These are phyloP conservation scores for Tetranychus cinnabarinus DNA, from an alignment of 1,140 invertebrate species.

Conservation along the genomic window DNA sequence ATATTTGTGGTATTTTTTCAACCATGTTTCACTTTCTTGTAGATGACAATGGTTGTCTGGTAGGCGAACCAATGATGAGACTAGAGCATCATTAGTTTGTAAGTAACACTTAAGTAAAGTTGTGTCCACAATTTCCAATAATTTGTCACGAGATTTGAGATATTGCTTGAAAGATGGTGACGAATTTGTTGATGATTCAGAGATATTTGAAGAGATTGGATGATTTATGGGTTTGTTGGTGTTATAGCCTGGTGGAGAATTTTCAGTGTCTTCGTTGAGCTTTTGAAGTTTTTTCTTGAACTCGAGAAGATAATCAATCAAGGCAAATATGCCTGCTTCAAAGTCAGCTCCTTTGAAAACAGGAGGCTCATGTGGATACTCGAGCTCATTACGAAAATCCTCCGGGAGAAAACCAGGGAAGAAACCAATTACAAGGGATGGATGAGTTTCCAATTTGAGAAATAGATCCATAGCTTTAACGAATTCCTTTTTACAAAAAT, in stretches of 20 bases:
- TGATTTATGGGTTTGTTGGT: neutral
- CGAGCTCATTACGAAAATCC: slow-evolving; percentile 27
- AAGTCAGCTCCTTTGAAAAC: slow-evolving; percentile 55
- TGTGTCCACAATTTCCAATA: slow-evolving; percentile 83
- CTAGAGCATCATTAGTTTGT: slow-evolving; percentile 76
- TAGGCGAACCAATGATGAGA: slow-evolving; percentile 65
- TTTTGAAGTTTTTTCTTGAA: slow-evolving; percentile 22
- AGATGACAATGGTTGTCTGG: slow-evolving; percentile 71
- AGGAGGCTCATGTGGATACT: slow-evolving; percentile 31
- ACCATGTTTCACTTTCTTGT: slow-evolving; percentile 69
- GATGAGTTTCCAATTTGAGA: slow-evolving; percentile 62
- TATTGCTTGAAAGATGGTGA: neutral
- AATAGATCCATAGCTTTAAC: slow-evolving; percentile 74
- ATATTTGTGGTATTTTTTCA: slow-evolving; percentile 63
- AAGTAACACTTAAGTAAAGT: slow-evolving; percentile 88
- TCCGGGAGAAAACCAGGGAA: slow-evolving; percentile 69
- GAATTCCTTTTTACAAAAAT: slow-evolving; percentile 68
- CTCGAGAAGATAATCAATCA: slow-evolving; percentile 68
- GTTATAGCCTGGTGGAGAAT: neutral
- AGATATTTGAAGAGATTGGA: neutral
- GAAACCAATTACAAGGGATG: slow-evolving; percentile 74
- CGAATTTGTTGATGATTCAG: neutral
- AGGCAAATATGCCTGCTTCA: slow-evolving; percentile 59
- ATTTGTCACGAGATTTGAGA: slow-evolving; percentile 20
- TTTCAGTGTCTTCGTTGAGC: neutral